A percentile compares a stretch with the other conserved stretches of the same genome.
Evolutionary conservation across 2,113 vertebrate species (phyloP).

Genomic region (Daphoenositta chrysoptera): DNA sequence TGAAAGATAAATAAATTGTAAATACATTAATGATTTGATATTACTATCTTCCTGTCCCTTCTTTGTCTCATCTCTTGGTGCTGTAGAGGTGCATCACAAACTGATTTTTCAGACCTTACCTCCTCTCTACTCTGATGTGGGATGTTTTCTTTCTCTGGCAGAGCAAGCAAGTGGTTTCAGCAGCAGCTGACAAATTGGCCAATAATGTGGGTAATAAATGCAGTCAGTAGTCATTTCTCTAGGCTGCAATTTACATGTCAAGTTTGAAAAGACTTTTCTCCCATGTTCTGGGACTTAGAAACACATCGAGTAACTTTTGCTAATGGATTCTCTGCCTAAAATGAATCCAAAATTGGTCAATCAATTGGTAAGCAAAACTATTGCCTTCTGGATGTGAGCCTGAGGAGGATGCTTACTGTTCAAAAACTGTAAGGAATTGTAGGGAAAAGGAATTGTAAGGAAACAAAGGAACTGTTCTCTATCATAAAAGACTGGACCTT

Average conservation of each 20-base stretch:
- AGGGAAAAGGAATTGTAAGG: neutral
- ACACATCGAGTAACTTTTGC: neutral
- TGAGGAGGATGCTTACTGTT: neutral
- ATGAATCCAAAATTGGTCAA: neutral
- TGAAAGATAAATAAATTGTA: neutral
- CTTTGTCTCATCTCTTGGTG: neutral
- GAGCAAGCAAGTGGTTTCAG: constrained; percentile 14
- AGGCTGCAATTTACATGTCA: constrained; percentile 53
- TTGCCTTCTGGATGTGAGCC: neutral
- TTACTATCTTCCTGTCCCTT: neutral
- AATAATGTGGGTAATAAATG: constrained; percentile 58
- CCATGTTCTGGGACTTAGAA: neutral
- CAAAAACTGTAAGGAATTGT: neutral
- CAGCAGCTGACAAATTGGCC: constrained; percentile 49
- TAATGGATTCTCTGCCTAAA: constrained; percentile 19
- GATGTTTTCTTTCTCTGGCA: neutral
- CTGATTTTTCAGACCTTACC: neutral
- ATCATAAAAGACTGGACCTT: neutral
- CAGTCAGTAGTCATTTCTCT: neutral
- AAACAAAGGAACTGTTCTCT: neutral
- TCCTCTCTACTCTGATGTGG: neutral
- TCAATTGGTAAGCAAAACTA: neutral
- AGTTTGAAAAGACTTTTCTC: constrained; percentile 3
- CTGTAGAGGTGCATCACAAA: neutral
- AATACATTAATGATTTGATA: neutral